Base-by-base conservation (phyloP, 2,888 invertebrate genomes). In the Boloria selene region DNA sequence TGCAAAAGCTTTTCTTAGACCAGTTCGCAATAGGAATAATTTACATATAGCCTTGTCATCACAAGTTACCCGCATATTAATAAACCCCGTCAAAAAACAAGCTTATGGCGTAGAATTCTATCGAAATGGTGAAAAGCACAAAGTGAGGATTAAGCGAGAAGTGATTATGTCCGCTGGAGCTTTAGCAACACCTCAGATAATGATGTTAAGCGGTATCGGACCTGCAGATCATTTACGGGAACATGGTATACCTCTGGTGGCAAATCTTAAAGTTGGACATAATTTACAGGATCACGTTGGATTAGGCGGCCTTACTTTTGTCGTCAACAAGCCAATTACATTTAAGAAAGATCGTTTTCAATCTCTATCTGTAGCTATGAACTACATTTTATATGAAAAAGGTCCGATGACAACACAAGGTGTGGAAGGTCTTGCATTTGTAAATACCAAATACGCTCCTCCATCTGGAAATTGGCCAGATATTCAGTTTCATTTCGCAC, bases 151-250 rank as follows among this genome's bases (percentile, higher is more conserved):
- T 0, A 94, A 95, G 68, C 93, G 96, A 61, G 97, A 97, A 84
- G 94, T 98, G 0, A 94, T 98, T 7, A 90, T 97, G 75, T 96
- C 97, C 2, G 96, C 98, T 0, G 98, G 98, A 0, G 95, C 98
- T 0, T 94, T 99, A 47, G 96, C 96, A 61, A 95, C 96, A 3
- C 98, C 98, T 0, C 98, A 98, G 76, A 80, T 99, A 18, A 92
- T 99, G 72, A 97, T 98, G 97, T 82, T 98, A 10, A 97, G 97
- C 62, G 98, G 98, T 0, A 94, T 98, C 22, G 97, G 97, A 0
- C 97, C 97, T 0, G 93, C 93, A 3, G 95, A 96, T 14, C 96
- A 97, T 79, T 86, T 97, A 4, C 87, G 93, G 65, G 94, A 95
- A 66, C 93, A 95, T 70, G 94, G 93, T 5, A 96, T 98, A 70